Evolutionary conservation across 2,113 vertebrate species (phyloP).

Genomic region (Montifringilla adamsi): DNA sequence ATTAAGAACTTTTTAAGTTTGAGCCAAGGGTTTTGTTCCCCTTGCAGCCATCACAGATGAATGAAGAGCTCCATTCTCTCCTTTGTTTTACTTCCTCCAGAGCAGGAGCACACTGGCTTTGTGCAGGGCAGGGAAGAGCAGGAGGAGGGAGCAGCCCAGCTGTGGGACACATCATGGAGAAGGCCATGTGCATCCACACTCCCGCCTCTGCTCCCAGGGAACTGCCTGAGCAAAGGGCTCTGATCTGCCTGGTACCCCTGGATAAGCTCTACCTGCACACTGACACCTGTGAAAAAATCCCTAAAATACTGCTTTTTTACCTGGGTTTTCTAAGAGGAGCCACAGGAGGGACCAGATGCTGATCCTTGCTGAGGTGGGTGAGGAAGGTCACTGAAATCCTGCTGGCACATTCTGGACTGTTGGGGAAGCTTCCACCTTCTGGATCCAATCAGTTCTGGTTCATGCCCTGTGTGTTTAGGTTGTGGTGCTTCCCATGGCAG

Average conservation of each 20-base stretch:
- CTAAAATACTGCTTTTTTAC: not conserved
- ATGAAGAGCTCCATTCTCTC: not conserved
- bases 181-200: fast-evolving
- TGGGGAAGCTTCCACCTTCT: not conserved
- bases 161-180: not conserved
- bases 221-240: not conserved
- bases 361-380: not conserved
- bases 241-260: not conserved
- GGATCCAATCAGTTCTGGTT: fast-evolving
- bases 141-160: not conserved
- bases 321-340: not conserved
- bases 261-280: not conserved
- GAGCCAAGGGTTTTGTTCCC: not conserved
- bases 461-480: fast-evolving
- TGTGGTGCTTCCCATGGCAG: not conserved
- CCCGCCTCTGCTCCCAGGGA: not conserved
- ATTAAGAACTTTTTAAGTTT: not conserved
- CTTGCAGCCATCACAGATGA: not conserved
- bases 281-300: not conserved
- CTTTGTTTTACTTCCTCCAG: not conserved
- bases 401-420: not conserved
- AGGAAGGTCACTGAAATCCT: not conserved
- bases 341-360: not conserved
- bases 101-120: not conserved
- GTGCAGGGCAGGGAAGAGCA: not conserved